A percentile compares a stretch with the other conserved stretches of the same genome.
phyloP scores from a whole-genome alignment of 2,113 vertebrate species.

The Hyperopisus bebe region DNA sequence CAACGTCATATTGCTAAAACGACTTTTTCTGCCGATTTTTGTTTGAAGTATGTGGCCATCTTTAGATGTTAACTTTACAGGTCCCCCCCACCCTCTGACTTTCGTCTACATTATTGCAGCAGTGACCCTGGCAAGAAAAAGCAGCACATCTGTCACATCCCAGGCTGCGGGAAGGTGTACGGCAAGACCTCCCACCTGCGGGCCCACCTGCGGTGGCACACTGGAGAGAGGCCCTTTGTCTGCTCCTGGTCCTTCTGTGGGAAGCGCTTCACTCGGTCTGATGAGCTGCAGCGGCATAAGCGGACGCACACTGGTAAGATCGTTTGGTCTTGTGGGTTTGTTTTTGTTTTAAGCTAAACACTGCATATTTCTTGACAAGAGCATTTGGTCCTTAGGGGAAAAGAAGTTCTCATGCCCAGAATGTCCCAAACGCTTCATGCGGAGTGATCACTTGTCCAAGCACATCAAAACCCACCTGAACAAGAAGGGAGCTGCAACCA shows the following conservation, averaged over 20 bases:
- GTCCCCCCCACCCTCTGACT: no score
- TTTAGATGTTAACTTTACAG: neutral
- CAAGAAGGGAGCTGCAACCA: conserved; percentile 66
- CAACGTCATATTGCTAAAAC: neutral
- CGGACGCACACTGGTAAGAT: conserved; percentile 84
- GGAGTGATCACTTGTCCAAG: conserved; percentile 92
- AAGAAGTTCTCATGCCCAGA: conserved; percentile 85
- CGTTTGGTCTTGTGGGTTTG: neutral
- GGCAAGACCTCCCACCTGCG: conserved; percentile 90
- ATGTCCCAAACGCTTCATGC: conserved; percentile 94
- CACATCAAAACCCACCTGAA: conserved; percentile 92
- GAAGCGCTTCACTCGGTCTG: conserved; percentile 88
- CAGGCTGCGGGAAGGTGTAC: conserved; percentile 87
- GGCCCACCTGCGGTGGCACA: conserved; percentile 93
- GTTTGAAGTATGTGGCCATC: neutral
- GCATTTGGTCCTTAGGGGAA: conserved; percentile 64
- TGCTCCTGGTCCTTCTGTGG: conserved; percentile 89
- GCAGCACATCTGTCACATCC: conserved; percentile 92
- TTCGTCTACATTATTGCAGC: neutral
- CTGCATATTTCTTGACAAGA: neutral
- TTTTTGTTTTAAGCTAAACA: neutral
- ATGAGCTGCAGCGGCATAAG: conserved; percentile 93
- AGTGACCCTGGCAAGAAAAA: conserved; percentile 90
- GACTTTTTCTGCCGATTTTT: neutral
- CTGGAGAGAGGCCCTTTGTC: conserved; percentile 86